Base-by-base conservation (phyloP, 53 echinoderm and acorn worm species). In the Paracentrotus lividus region DNA sequence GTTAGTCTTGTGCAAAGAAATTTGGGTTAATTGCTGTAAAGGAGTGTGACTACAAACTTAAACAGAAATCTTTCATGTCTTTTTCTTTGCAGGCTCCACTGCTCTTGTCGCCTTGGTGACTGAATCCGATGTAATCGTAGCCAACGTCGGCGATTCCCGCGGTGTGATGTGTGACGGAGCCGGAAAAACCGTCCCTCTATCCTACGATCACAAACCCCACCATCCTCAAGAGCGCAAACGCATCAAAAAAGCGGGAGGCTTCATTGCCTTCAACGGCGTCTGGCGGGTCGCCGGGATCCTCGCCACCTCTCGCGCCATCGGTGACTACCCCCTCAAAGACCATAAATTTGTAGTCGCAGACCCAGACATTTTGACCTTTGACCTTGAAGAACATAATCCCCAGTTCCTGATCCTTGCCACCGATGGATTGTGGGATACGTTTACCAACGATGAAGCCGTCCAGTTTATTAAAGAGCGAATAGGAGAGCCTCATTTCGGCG, bases 221-320 rank as follows among this genome's bases (percentile, higher is more conserved):
- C 96, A 92, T n/a, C 96, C 95, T 0, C 94, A 96, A 85, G 99
- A 99, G 67, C 90, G 96, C 23, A 95, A 96, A 42, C 96, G 99
- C 91, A 99, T 99, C 88, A 96, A 97, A 77, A 94, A 95, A 42
- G 97, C 99, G 2, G 99, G 99, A 23, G 99, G 99, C 45, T 96
- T 96, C 94, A 97, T 97, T 67, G 93, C 97, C 18, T 99, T 97
- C 94, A 97, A 96, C 77, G 99, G 99, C 36, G 99, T 99, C 5
- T 99, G 99, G 99, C 94, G 99, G 2, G 99, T 99, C 0, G 97
- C 94, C 0, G 99, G 99, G 12, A 96, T 99, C 92, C 96, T 99
- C 42, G 99, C 99, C 49, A 99, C 99, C 0, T 99, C 99, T 2
- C 95, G 99, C 23, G 99, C 99, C 77, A 96, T 99, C 34, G 99